Evolutionary conservation across 2,888 invertebrate species (phyloP).

Genomic region (Cheilosia soror): DNA sequence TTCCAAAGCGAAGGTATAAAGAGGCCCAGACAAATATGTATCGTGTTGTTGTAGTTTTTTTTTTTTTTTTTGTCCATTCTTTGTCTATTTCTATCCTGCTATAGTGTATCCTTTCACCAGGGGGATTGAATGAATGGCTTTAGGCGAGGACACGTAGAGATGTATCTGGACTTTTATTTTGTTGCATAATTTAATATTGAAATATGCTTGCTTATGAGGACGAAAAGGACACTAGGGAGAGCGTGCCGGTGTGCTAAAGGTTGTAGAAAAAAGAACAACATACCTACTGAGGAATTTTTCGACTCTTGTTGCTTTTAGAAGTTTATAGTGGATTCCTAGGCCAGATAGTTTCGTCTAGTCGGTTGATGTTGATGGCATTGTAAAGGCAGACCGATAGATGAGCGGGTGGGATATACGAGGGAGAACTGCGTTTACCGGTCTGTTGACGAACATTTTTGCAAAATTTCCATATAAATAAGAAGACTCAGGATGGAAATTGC

Average conservation of each 20-base stretch:
- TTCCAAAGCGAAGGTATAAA: conserved; percentile 31
- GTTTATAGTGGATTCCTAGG: conserved; percentile 28
- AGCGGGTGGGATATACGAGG: neutral
- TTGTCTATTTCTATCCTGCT: conserved; percentile 16
- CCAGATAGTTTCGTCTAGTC: conserved; percentile 54
- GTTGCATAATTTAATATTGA: conserved; percentile 67
- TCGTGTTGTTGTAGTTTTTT: conserved; percentile 26
- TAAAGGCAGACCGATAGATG: neutral
- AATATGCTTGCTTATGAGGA: conserved; percentile 64
- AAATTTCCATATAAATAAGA: conserved; percentile 67
- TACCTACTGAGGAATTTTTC: neutral
- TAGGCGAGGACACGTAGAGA: conserved; percentile 57
- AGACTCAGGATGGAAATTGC: conserved; percentile 64
- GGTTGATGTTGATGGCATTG: conserved; percentile 13
- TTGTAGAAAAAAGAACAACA: conserved; percentile 25
- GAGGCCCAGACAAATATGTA: conserved; percentile 52
- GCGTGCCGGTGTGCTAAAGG: neutral
- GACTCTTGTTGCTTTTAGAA: conserved; percentile 26
- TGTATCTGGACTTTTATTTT: conserved; percentile 61
- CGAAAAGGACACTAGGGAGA: conserved; percentile 43
- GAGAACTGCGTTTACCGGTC: conserved; percentile 23
- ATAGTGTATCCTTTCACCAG: conserved; percentile 33
- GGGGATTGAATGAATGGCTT: conserved; percentile 46
- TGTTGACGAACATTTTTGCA: conserved; percentile 49
- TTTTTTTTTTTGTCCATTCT: neutral